Base-by-base conservation (phyloP, 2,888 invertebrate species). In the Erannis defoliaria region DNA sequence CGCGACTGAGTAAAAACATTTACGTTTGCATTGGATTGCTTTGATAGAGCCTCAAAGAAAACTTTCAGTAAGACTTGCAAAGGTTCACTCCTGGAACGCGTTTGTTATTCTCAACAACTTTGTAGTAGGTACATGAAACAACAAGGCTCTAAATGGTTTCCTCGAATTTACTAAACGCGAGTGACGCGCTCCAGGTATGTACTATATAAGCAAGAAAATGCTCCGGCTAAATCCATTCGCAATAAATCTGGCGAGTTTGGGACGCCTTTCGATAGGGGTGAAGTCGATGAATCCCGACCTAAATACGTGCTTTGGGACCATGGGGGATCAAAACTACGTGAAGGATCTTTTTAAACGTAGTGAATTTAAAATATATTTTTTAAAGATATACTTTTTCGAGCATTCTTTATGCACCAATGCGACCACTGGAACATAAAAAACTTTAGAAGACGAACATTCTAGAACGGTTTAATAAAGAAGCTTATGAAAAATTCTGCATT, bases 171-270 rank as follows among this genome's bases (percentile, higher is more conserved):
- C 16, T 14, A 29, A 50, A 50, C 16, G 37, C 26, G 18, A 40
- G 38, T 31, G 8, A 26, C n/a, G n/a, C 14, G 0, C 12, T 40
- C 35, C 45, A 53, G 35, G 51, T 50, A 60, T 64, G 64, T 58
- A 62, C 58, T 21, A 45, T 37, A 62, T 40, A 54, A 54, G 19
- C 45, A 54, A 65, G 63, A 54, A 57, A 66, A 62, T 63, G 58
- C 55, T 64, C 45, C 18, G 49, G 64, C 58, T 42, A 31, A 43
- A 49, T 58, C 65, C 57, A 66, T 63, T 64, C 29, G 63, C 57
- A 48, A 68, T 70, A 67, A 65, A 70, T 70, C 66, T 63, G 61
- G 45, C 8, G 58, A 40, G 65, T 29, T 51, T 19, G 50, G 50
- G 38, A 23, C 38, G 9, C 35, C 59, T 18, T 61, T 31, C 33